These are phyloP conservation scores for Paralvinella palmiformis DNA, from an alignment of 1,140 invertebrate genomes.

Conservation along the genomic window DNA sequence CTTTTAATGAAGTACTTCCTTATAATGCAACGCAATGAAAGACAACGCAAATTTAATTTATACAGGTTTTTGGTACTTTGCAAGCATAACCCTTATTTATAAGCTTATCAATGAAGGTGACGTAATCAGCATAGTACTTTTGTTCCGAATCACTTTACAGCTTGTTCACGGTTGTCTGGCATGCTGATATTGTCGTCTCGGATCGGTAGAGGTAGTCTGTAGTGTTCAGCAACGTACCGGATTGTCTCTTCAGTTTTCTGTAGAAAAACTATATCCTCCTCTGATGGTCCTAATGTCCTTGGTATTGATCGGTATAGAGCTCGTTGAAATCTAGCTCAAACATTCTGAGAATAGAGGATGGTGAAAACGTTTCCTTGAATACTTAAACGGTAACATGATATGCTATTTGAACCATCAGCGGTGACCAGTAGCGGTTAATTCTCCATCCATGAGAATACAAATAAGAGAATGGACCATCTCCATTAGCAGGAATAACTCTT, in stretches of 20 bases:
- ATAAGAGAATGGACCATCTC: too few species aligned
- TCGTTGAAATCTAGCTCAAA: neutral
- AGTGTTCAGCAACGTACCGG: neutral
- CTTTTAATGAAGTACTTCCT: neutral
- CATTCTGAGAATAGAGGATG: neutral
- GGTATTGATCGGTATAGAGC: neutral
- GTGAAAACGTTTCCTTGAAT: too few species aligned
- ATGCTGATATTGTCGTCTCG: neutral
- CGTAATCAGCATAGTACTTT: neutral
- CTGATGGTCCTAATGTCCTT: neutral
- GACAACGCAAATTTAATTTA: neutral
- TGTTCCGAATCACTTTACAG: neutral
- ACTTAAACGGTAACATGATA: too few species aligned
- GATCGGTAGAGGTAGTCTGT: neutral
- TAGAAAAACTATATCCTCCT: neutral
- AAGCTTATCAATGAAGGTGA: neutral
- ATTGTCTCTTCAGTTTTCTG: neutral
- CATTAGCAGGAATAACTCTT: too few species aligned
- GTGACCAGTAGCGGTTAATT: too few species aligned
- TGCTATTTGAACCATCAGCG: too few species aligned
- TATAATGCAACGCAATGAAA: neutral
- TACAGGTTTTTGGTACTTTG: neutral
- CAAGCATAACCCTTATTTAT: neutral
- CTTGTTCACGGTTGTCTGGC: neutral
- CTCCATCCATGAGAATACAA: too few species aligned